phyloP scores from a whole-genome alignment of 2,113 vertebrate species.

The Piprites chloris region DNA sequence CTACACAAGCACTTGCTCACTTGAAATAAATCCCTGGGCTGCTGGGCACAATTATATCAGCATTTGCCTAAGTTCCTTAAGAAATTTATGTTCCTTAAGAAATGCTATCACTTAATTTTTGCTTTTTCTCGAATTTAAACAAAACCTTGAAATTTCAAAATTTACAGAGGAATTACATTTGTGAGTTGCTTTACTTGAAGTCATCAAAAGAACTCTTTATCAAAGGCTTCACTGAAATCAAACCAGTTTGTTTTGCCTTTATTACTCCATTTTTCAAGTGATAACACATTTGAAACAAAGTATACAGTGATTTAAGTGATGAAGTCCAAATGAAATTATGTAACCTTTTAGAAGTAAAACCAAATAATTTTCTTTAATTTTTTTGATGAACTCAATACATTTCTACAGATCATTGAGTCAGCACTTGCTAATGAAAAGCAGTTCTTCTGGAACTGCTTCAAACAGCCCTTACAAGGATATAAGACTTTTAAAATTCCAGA shows the following conservation, averaged over 20 bases:
- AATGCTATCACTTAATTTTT: not conserved
- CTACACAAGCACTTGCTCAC: not conserved
- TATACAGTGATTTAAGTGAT: not conserved
- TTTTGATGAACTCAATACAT: not conserved
- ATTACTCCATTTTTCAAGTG: not conserved
- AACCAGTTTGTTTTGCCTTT: not conserved
- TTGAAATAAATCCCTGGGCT: not conserved
- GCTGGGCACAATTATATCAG: not conserved
- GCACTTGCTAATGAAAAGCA: conserved; percentile 61
- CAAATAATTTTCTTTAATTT: conserved; percentile 30
- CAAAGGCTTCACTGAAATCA: not conserved
- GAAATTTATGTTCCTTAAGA: not conserved
- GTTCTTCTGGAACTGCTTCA: conserved; percentile 58
- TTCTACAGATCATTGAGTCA: conserved; percentile 40
- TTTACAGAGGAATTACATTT: not conserved
- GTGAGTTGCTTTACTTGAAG: not conserved
- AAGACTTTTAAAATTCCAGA: conserved; percentile 48
- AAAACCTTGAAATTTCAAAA: not conserved
- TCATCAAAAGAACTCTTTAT: not conserved
- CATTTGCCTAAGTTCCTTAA: not conserved
- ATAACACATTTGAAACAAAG: conserved; percentile 7
- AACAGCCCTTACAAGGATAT: conserved; percentile 36
- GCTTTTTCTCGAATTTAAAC: not conserved
- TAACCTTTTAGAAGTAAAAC: conserved; percentile 30
- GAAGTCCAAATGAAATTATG: conserved; percentile 17